phyloP scores from a whole-genome alignment of 2,888 invertebrate species.

The Amphipoea lucens region DNA sequence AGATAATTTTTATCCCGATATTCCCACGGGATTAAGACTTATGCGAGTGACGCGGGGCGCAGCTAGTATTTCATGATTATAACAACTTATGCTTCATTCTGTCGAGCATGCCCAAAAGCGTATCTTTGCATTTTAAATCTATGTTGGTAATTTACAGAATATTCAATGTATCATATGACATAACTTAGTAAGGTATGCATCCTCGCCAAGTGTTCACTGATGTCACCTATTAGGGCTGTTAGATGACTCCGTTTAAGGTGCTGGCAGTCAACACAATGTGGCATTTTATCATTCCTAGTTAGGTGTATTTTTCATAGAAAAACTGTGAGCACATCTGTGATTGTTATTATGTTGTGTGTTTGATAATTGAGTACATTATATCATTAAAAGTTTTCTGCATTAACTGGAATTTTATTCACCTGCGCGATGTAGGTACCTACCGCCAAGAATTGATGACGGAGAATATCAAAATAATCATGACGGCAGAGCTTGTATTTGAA shows the following conservation, averaged over 20 bases:
- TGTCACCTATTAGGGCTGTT: slow-evolving; percentile 68
- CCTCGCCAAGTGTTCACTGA: slow-evolving; percentile 54
- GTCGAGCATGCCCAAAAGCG: slow-evolving; percentile 27
- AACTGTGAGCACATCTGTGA: slow-evolving; percentile 36
- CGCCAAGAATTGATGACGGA: not conserved
- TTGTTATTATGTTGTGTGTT: slow-evolving; percentile 26
- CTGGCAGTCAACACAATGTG: slow-evolving; percentile 40
- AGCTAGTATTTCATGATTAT: slow-evolving; percentile 8
- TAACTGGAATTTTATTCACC: slow-evolving; percentile 1
- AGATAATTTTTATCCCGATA: no score
- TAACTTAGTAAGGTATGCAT: slow-evolving; percentile 44
- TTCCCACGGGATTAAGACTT: no score
- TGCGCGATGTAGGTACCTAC: not conserved
- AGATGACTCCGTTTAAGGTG: slow-evolving; percentile 61
- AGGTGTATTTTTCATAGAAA: slow-evolving; percentile 51
- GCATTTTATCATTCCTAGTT: slow-evolving; percentile 54
- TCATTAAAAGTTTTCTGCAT: slow-evolving; percentile 7
- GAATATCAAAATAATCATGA: slow-evolving; percentile 15
- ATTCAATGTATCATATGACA: slow-evolving; percentile 41
- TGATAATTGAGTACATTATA: slow-evolving; percentile 17
- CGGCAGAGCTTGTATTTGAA: not conserved
- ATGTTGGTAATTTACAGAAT: slow-evolving; percentile 22
- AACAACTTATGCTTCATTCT: not conserved
- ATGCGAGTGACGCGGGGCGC: no score
- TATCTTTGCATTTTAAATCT: slow-evolving; percentile 39